Evolutionary conservation across 2,888 invertebrate genomes (phyloP).

Genomic region (Rhamphomyia laevipes): DNA sequence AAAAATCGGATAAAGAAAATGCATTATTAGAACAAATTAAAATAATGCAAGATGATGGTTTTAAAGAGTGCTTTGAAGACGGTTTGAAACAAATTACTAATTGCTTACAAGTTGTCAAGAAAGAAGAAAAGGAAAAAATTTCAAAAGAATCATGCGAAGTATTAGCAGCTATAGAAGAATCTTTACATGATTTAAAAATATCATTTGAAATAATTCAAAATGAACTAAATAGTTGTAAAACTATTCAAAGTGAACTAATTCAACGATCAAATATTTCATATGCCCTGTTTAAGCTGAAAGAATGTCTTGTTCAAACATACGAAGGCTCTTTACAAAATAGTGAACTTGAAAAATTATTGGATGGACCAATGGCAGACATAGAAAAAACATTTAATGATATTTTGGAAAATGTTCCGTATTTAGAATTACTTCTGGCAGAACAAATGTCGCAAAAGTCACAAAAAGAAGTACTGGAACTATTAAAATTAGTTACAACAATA

Average conservation of each 20-base stretch:
- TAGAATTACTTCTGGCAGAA: conserved; percentile 38
- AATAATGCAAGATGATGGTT: conserved; percentile 3
- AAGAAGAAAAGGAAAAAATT: background rate
- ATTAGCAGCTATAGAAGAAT: background rate
- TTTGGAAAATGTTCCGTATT: conserved; percentile 28
- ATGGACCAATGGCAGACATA: conserved; percentile 20
- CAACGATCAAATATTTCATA: conserved; percentile 24
- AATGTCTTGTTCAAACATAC: conserved; percentile 33
- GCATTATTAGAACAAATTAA: conserved; percentile 18
- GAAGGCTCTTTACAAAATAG: conserved; percentile 27
- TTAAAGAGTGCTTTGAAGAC: conserved; percentile 21
- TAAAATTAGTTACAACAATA: conserved; percentile 1
- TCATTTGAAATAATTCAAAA: conserved; percentile 15
- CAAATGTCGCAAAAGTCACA: conserved; percentile 34
- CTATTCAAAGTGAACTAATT: conserved; percentile 20
- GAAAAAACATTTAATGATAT: conserved; percentile 34
- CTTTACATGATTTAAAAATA: conserved; percentile 24
- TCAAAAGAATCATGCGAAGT: background rate
- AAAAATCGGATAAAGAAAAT: conserved; percentile 12
- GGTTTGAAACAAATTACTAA: conserved; percentile 30
- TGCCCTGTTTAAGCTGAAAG: conserved; percentile 31
- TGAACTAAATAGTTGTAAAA: conserved; percentile 18
- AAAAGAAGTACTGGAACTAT: conserved; percentile 22
- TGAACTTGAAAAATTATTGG: conserved; percentile 16
- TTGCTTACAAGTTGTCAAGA: conserved; percentile 18